Evolutionary conservation across 2,797 vertebrate genomes (phyloP).

Genomic region (Bradypus variegatus): DNA sequence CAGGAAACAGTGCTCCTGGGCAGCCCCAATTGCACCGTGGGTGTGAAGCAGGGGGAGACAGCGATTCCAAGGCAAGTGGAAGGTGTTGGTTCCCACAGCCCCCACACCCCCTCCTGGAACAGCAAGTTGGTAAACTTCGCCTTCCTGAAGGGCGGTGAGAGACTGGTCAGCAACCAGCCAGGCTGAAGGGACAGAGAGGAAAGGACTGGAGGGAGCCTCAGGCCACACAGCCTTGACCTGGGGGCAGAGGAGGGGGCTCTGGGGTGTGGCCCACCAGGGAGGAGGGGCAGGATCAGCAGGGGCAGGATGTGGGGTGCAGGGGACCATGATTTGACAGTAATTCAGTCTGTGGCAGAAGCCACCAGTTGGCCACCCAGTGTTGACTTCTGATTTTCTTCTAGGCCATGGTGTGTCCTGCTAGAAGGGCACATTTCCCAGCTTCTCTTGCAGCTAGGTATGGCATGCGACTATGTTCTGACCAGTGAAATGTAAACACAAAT

Average conservation of each 20-base stretch:
- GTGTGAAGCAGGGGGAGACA: no score
- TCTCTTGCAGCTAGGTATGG: background rate
- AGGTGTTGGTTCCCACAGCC: no score
- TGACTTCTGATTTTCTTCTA: background rate
- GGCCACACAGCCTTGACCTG: background rate
- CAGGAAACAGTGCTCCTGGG: background rate
- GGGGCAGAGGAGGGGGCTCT: no score
- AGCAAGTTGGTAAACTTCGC: rapidly evolving
- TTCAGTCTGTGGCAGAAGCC: rapidly evolving
- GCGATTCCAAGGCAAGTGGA: background rate
- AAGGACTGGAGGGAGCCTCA: background rate
- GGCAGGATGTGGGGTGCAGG: rapidly evolving
- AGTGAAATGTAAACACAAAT: no score
- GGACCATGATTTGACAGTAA: rapidly evolving
- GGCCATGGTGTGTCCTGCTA: background rate
- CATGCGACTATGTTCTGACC: background rate
- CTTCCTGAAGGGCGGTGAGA: background rate
- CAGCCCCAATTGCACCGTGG: rapidly evolving
- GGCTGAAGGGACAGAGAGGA: background rate
- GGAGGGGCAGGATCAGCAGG: background rate
- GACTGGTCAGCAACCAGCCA: background rate
- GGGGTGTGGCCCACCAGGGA: background rate
- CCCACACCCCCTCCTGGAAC: background rate
- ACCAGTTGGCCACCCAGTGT: rapidly evolving
- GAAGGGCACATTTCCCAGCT: background rate